A percentile compares a stretch with the other conserved stretches of the same genome.
phyloP scores from a whole-genome alignment of 2,797 vertebrate genomes.

The Uromys caudimaculatus region DNA sequence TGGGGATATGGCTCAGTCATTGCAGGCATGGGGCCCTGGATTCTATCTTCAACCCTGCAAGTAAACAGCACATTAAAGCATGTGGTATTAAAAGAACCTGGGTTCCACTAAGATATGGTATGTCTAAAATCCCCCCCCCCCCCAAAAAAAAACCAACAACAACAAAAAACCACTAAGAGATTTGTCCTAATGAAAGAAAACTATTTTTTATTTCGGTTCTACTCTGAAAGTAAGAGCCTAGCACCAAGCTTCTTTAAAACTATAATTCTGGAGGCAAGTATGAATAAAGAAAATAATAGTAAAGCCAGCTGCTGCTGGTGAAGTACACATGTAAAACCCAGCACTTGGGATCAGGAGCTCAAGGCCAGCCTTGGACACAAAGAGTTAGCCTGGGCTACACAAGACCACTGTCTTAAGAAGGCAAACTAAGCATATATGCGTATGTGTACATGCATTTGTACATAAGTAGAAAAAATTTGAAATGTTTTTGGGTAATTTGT shows the following conservation, averaged over 20 bases:
- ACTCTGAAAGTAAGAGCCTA: constrained; percentile 54
- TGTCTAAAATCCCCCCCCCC: neutral
- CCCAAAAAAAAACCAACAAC: neutral
- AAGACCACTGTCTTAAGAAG: neutral
- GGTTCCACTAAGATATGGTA: constrained; percentile 18
- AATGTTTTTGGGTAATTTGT: neutral
- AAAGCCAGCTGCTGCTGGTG: neutral
- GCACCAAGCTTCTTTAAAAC: constrained; percentile 34
- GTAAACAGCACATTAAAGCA: neutral
- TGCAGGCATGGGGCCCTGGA: neutral
- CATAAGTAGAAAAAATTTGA: neutral
- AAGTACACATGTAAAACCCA: neutral
- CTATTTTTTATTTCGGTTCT: constrained; percentile 30
- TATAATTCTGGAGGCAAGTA: constrained; percentile 13
- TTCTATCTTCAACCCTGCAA: neutral
- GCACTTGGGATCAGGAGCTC: neutral
- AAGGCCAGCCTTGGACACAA: neutral
- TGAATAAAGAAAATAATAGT: constrained; percentile 45
- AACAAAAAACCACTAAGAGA: neutral
- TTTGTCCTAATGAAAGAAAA: constrained; percentile 38
- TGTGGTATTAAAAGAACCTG: constrained; percentile 6
- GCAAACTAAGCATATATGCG: neutral
- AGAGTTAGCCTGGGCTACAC: neutral
- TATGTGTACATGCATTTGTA: neutral
- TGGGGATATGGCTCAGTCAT: neutral